Percentiles rank a stretch among this genome's conserved stretches.
Evolutionary conservation across 35 echinoderm and acorn worm genomes (phyloP).

Genomic region (Strongylocentrotus purpuratus): DNA sequence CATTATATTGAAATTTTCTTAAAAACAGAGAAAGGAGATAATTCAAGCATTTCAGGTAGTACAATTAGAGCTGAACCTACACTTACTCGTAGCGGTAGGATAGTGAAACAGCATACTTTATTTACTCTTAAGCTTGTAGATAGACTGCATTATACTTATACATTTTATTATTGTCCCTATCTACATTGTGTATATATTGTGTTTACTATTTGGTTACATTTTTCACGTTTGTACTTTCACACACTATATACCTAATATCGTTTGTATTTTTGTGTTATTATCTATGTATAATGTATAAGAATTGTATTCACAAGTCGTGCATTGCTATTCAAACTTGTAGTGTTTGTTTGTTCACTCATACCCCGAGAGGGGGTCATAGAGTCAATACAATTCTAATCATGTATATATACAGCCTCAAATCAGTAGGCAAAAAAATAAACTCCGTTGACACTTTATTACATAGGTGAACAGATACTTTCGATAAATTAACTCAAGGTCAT

Average conservation of each 20-base stretch:
- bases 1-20: not conserved
- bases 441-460: too few relatives aligned
- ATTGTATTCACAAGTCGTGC: not conserved
- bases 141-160: not conserved
- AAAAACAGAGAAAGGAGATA: not conserved
- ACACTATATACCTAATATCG: too few relatives aligned
- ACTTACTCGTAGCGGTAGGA: not conserved
- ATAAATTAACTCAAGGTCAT: too few relatives aligned
- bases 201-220: too few relatives aligned
- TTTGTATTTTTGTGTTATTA: not conserved
- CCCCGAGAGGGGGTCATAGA: not conserved
- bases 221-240: too few relatives aligned
- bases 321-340: not conserved
- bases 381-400: not conserved
- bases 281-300: not conserved
- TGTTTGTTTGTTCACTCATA: not conserved
- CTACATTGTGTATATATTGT: too few relatives aligned
- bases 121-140: not conserved
- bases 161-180: not conserved
- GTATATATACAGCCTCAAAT: too few relatives aligned
- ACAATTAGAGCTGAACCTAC: not conserved
- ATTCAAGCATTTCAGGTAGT: not conserved
- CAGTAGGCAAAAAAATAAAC: too few relatives aligned
- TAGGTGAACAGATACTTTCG: too few relatives aligned
- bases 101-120: not conserved